Evolutionary conservation across 2,113 vertebrate species (phyloP).

Genomic region (Halichoerus grypus): DNA sequence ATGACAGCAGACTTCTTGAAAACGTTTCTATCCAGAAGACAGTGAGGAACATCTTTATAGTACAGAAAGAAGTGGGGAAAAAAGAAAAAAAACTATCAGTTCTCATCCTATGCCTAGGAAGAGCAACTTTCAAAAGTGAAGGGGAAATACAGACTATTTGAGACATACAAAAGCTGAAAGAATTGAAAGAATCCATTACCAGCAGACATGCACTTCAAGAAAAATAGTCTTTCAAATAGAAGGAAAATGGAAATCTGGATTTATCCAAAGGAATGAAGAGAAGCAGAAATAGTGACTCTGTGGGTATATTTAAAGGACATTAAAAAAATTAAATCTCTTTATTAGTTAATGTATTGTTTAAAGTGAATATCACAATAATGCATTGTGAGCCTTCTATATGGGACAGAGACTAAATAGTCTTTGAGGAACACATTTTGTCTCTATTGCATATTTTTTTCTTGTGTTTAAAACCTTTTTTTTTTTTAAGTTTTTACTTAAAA

Average conservation of each 20-base stretch:
- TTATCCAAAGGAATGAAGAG: not conserved
- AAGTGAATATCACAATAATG: not conserved
- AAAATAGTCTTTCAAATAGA: not conserved
- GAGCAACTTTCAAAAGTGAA: not conserved
- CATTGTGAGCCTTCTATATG: not conserved
- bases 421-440: not conserved
- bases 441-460: not conserved
- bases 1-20: not conserved
- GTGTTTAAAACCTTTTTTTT: not conserved
- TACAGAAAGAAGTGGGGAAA: not conserved
- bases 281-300: not conserved
- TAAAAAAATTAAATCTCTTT: not conserved
- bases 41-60: not conserved
- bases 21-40: not conserved
- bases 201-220: not conserved
- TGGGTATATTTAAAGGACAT: not conserved
- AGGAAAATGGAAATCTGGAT: not conserved
- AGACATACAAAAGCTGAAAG: not conserved
- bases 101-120: not conserved
- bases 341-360: not conserved
- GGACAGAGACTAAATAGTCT: not conserved
- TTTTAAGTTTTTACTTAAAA: not conserved
- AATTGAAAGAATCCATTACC: not conserved
- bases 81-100: not conserved
- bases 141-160: not conserved